Evolutionary conservation across 2,888 invertebrate species (phyloP).

Genomic region (Sesia apiformis): DNA sequence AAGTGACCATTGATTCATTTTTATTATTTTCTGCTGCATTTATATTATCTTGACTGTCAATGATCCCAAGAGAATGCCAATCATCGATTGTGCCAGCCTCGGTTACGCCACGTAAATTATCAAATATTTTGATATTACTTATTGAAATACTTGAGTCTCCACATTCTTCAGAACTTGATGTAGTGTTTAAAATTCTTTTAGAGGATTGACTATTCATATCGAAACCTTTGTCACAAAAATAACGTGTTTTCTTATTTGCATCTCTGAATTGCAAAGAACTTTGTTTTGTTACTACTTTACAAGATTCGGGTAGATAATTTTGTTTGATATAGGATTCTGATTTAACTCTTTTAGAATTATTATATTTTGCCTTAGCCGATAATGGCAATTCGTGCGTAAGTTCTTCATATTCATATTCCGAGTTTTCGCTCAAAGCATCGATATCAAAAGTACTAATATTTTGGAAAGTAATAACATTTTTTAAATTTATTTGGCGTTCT

Average conservation of each 20-base stretch:
- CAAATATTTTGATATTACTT: conserved; percentile 27
- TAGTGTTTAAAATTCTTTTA: not conserved
- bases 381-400: no score
- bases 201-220: not conserved
- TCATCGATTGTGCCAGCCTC: conserved; percentile 40
- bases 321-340: not conserved
- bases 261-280: not conserved
- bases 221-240: not conserved
- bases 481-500: not conserved
- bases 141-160: not conserved
- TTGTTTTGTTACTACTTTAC: not conserved
- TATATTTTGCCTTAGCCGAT: not conserved
- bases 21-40: conserved; percentile 16
- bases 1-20: conserved; percentile 21
- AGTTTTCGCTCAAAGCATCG: not conserved
- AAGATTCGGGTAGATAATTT: not conserved
- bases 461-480: not conserved
- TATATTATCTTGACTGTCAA: conserved; percentile 41
- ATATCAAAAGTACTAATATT: not conserved
- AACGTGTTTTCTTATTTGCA: not conserved
- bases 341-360: not conserved
- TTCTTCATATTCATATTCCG: not conserved
- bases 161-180: not conserved
- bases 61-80: conserved; percentile 46
- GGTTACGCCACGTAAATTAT: conserved; percentile 41